A percentile compares a stretch with the other conserved stretches of the same genome.
Evolutionary conservation across 2,888 invertebrate species (phyloP).

Genomic region (Incurvaria masculella): DNA sequence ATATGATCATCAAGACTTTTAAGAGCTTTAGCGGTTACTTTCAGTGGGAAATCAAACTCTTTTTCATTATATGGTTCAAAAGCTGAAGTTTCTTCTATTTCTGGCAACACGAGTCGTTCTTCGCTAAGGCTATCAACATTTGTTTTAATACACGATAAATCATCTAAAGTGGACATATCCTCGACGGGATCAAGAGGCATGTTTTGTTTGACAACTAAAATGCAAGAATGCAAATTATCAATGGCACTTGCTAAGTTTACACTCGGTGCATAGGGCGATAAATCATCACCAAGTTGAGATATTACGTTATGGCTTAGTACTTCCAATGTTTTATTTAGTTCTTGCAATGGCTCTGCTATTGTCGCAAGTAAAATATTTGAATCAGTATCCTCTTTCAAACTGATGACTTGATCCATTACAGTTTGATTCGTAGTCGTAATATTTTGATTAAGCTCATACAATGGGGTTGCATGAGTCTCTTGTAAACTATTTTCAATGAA

Average conservation of each 20-base stretch:
- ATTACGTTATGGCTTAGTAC: conserved; percentile 44
- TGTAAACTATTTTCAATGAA: conserved; percentile 30
- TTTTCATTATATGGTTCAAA: conserved; percentile 21
- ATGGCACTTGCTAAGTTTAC: conserved; percentile 35
- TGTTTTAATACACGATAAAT: conserved; percentile 57
- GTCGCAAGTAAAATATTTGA: conserved; percentile 25
- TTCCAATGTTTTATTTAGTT: conserved; percentile 41
- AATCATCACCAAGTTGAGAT: conserved; percentile 36
- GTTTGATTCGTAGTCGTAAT: conserved; percentile 33
- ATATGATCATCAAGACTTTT: conserved; percentile 35
- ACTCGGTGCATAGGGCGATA: conserved; percentile 26
- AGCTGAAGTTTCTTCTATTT: conserved; percentile 24
- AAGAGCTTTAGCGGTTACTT: conserved; percentile 34
- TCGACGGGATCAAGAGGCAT: conserved; percentile 42
- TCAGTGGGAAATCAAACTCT: conserved; percentile 12
- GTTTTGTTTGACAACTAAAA: conserved; percentile 47
- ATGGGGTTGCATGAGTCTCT: conserved; percentile 32
- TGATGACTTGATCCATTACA: conserved; percentile 33
- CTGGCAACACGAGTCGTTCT: conserved; percentile 28
- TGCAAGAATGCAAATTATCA: conserved; percentile 41
- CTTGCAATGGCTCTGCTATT: conserved; percentile 44
- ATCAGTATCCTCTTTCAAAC: conserved; percentile 26
- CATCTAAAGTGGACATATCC: conserved; percentile 56
- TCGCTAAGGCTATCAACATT: conserved; percentile 44
- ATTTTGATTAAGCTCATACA: conserved; percentile 36